These are phyloP conservation scores for Portunus trituberculatus DNA, from an alignment of 1,140 invertebrate species.

Conservation along the genomic window DNA sequence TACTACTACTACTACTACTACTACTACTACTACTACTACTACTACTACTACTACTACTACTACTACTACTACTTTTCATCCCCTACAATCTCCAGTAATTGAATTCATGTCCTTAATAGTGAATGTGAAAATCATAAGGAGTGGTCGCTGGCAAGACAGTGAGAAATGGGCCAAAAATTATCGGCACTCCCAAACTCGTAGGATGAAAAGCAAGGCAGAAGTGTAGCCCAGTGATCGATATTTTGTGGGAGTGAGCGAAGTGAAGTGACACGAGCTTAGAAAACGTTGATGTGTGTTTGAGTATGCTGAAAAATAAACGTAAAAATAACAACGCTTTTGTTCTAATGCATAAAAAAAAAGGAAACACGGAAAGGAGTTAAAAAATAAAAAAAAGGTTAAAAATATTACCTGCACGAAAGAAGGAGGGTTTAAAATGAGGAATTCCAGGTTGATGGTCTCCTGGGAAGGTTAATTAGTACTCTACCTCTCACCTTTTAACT, in stretches of 20 bases:
- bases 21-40: neutral
- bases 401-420: neutral
- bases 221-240: neutral
- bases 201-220: neutral
- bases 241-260: neutral
- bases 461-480: neutral
- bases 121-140: slow-evolving; percentile 43
- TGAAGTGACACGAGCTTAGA: neutral
- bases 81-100: slow-evolving; percentile 40
- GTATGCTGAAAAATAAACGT: neutral
- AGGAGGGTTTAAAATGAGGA: neutral
- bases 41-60: neutral
- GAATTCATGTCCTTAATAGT: slow-evolving; percentile 58
- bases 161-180: neutral
- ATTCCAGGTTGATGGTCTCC: slow-evolving; percentile 27
- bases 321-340: neutral
- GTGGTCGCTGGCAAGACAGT: slow-evolving; percentile 10
- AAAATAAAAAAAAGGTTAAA: neutral
- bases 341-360: too few relatives aligned
- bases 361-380: too few relatives aligned
- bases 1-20: neutral
- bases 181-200: neutral
- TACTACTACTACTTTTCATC: neutral
- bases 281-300: neutral
- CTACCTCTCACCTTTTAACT: slow-evolving; percentile 1